Base-by-base conservation (phyloP, 1,140 invertebrate genomes). In the Caenorhabditis tropicalis region DNA sequence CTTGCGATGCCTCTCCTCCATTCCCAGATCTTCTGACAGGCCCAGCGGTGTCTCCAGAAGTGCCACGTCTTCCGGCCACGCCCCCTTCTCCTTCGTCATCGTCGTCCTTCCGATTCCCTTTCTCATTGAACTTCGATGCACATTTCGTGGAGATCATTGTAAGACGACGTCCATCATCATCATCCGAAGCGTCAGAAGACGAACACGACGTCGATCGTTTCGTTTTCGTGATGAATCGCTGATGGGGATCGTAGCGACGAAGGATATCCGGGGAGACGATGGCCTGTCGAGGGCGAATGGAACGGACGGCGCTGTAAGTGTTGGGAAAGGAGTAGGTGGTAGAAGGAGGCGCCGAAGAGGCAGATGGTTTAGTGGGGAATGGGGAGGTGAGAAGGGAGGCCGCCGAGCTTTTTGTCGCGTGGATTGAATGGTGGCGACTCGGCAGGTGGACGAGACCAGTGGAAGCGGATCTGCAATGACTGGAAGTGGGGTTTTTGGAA, bases 171-270 rank as follows among this genome's bases (percentile, higher is more conserved):
- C 84, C 60, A 21, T 85, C 84, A 31, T 88, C 87, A 74, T 88
- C 87, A 79, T 88, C 87, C 24, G 87, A 88, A 24, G 87, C 82
- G 43, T 88, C 87, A 39, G 83, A 86, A 1, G 87, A 88, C 12
- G 87, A 88, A 58, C 87, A 88, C 83, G 86, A 90, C 4, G 89
- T 89, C 9, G 85, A 87, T 49, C 88, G 56, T 33, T 85, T 82
- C 15, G 86, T 60, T 58, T 84, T 80, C 5, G 48, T 31, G 19
- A 87, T 53, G 16, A 88, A 58, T 27, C 86, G n/a, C 21, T 84
- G 85, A 31, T 87, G 83, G 12, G 88, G 88, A 36, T 85, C 79
- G 49, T 89, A 88, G 19, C 82, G 82, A 27, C 88, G 43, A 7
- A 49, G 33, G 39, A 89, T 70, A 79, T 89, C 88, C 0, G 89